Base-by-base conservation (phyloP, 2,113 vertebrate genomes). In the Gila orcuttii region DNA sequence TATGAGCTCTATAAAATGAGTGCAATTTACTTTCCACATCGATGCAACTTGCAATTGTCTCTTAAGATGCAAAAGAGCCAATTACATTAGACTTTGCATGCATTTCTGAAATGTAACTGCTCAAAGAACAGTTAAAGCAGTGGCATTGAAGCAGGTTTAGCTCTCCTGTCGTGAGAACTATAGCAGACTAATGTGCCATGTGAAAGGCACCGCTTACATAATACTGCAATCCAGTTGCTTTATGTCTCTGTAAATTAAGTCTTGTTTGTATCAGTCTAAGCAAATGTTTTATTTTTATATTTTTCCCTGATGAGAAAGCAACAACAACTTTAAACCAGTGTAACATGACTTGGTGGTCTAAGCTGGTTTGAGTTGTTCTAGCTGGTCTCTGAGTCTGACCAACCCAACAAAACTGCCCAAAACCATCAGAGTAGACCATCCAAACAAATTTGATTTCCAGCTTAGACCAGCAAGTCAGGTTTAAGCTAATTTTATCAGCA, bases 1-100 rank as follows among this genome's bases (percentile, higher is more conserved):
- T 91, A 88, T 85, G 83, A 84, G 91, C 94, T 94, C 93, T 94
- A 93, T 94, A 94, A 93, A 94, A 94, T 85, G 90, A 89, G 90
- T 86, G 88, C 93, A 92, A 95, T 95, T 94, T 89, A 94, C 91
- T 93, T 93, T 89, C 89, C 89, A 90, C 91, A 92, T 90, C 91
- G 90, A 92, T 83, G 86, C 73, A 39, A 81, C 71, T 86, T 88
- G 66, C 79, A 80, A 76, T 85, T 88, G 81, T 89, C 84, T 79
- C 68, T 85, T 85, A 89, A 85, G 68, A 86, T 77, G 15, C 57
- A 50, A 68, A 86, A 85, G 87, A 91, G 91, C 89, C 90, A 92
- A 93, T 94, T 94, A 91, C 93, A 92, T 91, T 87, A 92, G 92
- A 87, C 90, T 64, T 85, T 78, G 19, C 39, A 90, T 87, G 76